Percentiles rank a stretch among this genome's conserved stretches.
Conservation (phyloP, 1,140 invertebrate genomes). For the Eufriesea mexicana region DNA sequence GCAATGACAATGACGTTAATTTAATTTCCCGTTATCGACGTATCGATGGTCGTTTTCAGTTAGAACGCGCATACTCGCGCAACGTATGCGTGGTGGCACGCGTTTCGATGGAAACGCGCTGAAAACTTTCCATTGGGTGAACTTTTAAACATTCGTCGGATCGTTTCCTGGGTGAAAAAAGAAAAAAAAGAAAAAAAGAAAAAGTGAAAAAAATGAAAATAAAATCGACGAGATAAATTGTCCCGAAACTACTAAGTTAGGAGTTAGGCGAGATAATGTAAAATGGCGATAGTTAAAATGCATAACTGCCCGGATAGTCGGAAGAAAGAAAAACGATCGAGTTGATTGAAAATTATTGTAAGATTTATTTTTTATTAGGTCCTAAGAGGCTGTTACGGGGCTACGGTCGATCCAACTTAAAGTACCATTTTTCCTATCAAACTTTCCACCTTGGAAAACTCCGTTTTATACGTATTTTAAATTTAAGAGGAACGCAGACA, state of each 20-base stretch:
- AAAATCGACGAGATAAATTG: not conserved
- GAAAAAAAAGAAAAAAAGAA: not conserved
- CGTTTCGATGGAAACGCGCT: not conserved
- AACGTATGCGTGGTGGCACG: not conserved
- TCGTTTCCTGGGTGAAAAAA: slow-evolving; percentile 16
- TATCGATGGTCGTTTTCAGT: not conserved
- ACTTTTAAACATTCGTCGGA: not conserved
- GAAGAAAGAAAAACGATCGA: slow-evolving; percentile 31
- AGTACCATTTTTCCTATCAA: slow-evolving; percentile 1
- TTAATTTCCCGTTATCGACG: not conserved
- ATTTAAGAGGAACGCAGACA: not conserved
- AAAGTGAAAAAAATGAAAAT: not conserved
- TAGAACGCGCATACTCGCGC: not conserved
- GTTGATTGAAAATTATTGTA: slow-evolving; percentile 34
- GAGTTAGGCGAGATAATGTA: slow-evolving; percentile 18
- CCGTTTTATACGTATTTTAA: not conserved
- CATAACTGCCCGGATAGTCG: slow-evolving; percentile 43
- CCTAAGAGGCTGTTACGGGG: slow-evolving; percentile 3
- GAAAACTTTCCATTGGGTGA: not conserved
- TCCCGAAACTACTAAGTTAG: slow-evolving; percentile 41
- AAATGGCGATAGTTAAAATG: slow-evolving; percentile 43
- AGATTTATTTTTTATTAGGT: slow-evolving; percentile 44
- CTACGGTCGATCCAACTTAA: not conserved
- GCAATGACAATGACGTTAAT: not conserved
- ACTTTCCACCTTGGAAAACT: not conserved